Conservation (phyloP, 2,888 invertebrate genomes). For the Capitulum mitella region DNA sequence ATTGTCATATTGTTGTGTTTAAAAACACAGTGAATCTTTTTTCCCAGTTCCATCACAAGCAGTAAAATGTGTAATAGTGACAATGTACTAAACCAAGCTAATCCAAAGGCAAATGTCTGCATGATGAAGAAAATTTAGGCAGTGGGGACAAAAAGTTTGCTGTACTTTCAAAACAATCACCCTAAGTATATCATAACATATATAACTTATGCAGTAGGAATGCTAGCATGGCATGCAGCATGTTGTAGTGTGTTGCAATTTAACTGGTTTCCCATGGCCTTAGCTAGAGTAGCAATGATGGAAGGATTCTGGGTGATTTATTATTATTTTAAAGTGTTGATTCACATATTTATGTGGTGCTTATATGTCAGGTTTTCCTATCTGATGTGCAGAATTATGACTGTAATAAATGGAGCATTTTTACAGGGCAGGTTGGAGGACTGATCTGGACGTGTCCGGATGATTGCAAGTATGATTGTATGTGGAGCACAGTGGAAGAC, state of each 20-base stretch:
- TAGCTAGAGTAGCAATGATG: no score
- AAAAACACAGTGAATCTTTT: neutral
- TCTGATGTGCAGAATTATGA: slow-evolving; percentile 27
- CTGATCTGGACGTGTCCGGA: neutral
- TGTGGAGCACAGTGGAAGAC: slow-evolving; percentile 82
- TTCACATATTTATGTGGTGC: neutral
- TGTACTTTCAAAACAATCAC: no score
- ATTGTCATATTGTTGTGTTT: neutral
- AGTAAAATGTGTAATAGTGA: no score
- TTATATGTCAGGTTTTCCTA: neutral
- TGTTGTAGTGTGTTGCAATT: neutral
- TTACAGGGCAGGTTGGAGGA: neutral
- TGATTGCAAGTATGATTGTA: slow-evolving; percentile 51
- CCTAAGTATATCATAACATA: no score
- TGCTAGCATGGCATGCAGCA: no score
- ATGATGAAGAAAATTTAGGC: no score
- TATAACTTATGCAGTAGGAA: no score
- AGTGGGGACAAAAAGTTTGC: no score
- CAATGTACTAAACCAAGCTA: no score
- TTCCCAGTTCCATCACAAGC: neutral
- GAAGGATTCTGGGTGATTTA: neutral
- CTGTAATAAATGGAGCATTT: neutral
- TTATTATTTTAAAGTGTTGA: neutral
- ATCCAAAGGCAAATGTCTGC: no score
- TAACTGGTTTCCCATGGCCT: neutral